These are phyloP conservation scores for Agrochola macilenta DNA, from an alignment of 2,888 invertebrate genomes.

Conservation along the genomic window DNA sequence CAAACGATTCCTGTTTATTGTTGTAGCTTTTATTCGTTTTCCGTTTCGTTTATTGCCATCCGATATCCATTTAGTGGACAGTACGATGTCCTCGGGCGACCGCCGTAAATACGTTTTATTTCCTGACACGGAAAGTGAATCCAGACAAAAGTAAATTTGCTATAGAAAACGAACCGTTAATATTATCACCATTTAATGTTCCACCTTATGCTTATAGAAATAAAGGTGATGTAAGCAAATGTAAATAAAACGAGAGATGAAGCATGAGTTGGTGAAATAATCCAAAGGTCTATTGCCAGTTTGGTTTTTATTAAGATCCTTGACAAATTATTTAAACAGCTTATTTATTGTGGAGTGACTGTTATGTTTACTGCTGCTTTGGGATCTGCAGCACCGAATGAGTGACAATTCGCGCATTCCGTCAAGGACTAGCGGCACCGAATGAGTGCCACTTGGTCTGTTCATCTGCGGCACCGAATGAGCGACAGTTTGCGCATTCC, in stretches of 20 bases:
- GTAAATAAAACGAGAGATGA: too few relatives aligned
- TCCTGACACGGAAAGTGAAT: slow-evolving; percentile 13
- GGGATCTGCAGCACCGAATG: too few relatives aligned
- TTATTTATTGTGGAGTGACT: neutral
- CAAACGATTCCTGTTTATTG: slow-evolving; percentile 51
- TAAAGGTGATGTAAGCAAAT: neutral
- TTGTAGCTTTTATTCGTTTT: slow-evolving; percentile 68
- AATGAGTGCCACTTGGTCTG: too few relatives aligned
- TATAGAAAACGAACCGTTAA: neutral
- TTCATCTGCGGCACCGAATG: too few relatives aligned
- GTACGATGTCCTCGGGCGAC: slow-evolving; percentile 58
- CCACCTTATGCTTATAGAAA: neutral
- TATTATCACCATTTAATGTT: neutral
- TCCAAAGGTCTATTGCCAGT: too few relatives aligned
- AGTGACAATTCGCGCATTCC: too few relatives aligned
- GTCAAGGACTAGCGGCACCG: too few relatives aligned
- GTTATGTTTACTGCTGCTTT: neutral
- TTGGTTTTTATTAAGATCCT: too few relatives aligned
- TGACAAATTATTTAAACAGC: slow-evolving; percentile 38
- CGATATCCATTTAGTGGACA: slow-evolving; percentile 68
- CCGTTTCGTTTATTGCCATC: slow-evolving; percentile 70
- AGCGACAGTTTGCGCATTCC: too few relatives aligned
- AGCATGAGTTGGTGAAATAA: too few relatives aligned
- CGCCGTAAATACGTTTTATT: slow-evolving; percentile 10
- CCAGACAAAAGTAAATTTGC: neutral